Percentiles rank a stretch among this genome's conserved stretches.
Evolutionary conservation across 2,888 invertebrate species (phyloP).

Genomic region (Amphipyra berbera): DNA sequence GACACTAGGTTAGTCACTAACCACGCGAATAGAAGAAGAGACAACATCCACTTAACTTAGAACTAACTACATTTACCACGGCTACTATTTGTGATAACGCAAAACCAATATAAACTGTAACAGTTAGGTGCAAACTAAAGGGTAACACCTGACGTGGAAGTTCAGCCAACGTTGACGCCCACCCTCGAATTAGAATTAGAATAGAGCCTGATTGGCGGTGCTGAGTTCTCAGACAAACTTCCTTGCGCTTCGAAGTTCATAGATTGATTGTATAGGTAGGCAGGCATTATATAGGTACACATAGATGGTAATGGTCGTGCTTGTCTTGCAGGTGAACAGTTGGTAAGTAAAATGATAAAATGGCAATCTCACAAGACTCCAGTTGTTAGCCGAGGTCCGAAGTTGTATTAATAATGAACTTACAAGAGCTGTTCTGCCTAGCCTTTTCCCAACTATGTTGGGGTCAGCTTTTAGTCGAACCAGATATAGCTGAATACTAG

Average conservation of each 20-base stretch:
- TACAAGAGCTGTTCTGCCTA: too few relatives aligned
- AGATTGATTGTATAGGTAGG: slow-evolving; percentile 50
- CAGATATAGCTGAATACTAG: too few relatives aligned
- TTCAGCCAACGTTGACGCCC: slow-evolving; percentile 50
- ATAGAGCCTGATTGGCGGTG: slow-evolving; percentile 66
- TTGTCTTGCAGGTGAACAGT: slow-evolving; percentile 1
- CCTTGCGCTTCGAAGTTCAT: slow-evolving; percentile 43
- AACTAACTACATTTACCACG: slow-evolving; percentile 16
- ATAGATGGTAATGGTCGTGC: slow-evolving; percentile 2
- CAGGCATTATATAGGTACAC: slow-evolving; percentile 19
- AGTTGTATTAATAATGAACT: too few relatives aligned
- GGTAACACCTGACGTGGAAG: slow-evolving; percentile 57
- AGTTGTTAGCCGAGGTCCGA: too few relatives aligned
- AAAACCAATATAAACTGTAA: slow-evolving; percentile 55
- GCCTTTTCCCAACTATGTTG: too few relatives aligned
- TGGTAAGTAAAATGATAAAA: too few relatives aligned
- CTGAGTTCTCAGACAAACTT: slow-evolving; percentile 57
- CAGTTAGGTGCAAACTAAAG: slow-evolving; percentile 55
- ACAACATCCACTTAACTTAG: too few relatives aligned
- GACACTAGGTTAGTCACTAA: too few relatives aligned
- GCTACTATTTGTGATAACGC: slow-evolving; percentile 41
- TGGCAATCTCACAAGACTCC: too few relatives aligned
- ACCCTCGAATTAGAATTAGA: slow-evolving; percentile 66
- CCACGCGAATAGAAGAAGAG: too few relatives aligned
- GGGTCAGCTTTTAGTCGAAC: too few relatives aligned